A percentile compares a stretch with the other conserved stretches of the same genome.
Evolutionary conservation across 2,797 vertebrate species (phyloP).

Genomic region (Synaphobranchus kaupii): DNA sequence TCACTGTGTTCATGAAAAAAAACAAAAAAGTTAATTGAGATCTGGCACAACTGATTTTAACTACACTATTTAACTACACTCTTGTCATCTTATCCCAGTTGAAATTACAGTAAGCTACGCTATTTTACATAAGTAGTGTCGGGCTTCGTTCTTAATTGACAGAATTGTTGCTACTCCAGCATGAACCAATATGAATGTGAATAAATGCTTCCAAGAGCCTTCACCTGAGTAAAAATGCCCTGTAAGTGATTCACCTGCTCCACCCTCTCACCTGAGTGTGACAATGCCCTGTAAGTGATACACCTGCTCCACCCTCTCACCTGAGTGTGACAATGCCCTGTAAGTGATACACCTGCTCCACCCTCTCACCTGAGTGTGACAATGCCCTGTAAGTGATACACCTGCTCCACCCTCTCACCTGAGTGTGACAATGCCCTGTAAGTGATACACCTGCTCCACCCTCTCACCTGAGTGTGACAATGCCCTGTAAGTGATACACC

Average conservation of each 20-base stretch:
- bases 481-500: background rate
- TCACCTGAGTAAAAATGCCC: background rate
- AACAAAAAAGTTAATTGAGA: too few species aligned
- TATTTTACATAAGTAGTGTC: background rate
- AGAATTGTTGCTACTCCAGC: background rate
- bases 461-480: slow-evolving; percentile 75
- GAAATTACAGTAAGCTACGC: background rate
- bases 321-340: background rate
- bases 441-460: background rate
- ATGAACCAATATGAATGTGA: background rate
- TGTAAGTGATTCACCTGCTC: too few species aligned
- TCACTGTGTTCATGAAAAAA: too few species aligned
- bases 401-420: too few species aligned
- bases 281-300: background rate
- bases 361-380: too few species aligned
- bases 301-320: too few species aligned
- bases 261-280: too few species aligned
- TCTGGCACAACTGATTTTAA: too few species aligned
- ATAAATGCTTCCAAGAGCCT: background rate
- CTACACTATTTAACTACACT: too few species aligned
- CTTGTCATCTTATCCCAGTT: too few species aligned
- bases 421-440: background rate
- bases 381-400: too few species aligned
- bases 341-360: too few species aligned
- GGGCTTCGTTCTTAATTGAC: background rate